These are phyloP conservation scores for Platycercus adscitus DNA, from an alignment of 2,113 vertebrate species.

Conservation along the genomic window DNA sequence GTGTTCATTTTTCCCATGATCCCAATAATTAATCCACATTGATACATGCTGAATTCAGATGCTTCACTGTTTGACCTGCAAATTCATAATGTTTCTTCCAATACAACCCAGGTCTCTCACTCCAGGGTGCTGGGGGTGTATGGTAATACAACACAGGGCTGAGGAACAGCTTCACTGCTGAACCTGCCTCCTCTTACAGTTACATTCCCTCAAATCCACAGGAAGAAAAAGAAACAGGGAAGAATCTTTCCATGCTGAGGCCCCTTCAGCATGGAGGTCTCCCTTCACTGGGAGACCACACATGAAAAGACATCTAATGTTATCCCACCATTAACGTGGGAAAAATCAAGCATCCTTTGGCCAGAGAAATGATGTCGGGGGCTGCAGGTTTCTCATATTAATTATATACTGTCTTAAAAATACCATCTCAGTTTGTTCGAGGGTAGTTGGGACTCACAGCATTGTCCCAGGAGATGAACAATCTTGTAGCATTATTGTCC, in stretches of 20 bases:
- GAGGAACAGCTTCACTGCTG: neutral
- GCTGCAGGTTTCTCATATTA: constrained; percentile 2
- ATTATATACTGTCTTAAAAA: neutral
- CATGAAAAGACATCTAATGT: neutral
- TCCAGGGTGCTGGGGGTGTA: neutral
- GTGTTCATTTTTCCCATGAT: neutral
- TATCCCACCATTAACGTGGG: neutral
- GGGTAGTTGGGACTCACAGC: accelerated
- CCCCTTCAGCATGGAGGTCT: neutral
- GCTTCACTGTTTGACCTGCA: neutral
- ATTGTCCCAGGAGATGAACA: neutral
- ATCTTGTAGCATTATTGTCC: neutral
- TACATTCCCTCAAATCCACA: neutral
- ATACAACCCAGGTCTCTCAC: neutral
- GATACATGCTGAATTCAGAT: neutral
- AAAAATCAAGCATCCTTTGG: neutral
- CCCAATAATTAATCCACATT: neutral
- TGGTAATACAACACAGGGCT: neutral
- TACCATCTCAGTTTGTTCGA: neutral
- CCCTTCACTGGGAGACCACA: neutral
- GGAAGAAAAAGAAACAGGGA: neutral
- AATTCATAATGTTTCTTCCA: neutral
- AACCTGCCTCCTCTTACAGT: neutral
- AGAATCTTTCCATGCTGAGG: neutral
- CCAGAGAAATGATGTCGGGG: neutral